Percentiles rank a stretch among this genome's conserved stretches.
phyloP scores from a whole-genome alignment of 2,797 vertebrate genomes.

The Scarus forsteni region DNA sequence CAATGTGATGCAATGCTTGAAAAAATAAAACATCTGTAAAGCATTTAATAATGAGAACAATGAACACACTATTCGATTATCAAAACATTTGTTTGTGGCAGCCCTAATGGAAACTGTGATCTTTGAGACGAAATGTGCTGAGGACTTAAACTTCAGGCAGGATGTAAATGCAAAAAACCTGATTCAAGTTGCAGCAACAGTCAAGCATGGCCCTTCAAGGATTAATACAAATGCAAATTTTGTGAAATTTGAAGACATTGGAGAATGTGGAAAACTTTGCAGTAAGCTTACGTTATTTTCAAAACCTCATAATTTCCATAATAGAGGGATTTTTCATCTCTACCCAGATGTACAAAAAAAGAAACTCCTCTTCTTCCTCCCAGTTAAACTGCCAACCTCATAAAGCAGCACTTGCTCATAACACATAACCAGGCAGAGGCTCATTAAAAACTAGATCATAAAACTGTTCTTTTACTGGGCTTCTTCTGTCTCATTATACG shows the following conservation, averaged over 20 bases:
- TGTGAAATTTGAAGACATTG: too few relatives aligned
- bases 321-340: conserved; percentile 25
- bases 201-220: too few relatives aligned
- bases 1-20: background rate
- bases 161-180: too few relatives aligned
- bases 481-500: conserved; percentile 68
- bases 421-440: conserved; percentile 34
- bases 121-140: too few relatives aligned
- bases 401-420: conserved; percentile 22
- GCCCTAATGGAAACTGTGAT: too few relatives aligned
- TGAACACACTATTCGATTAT: too few relatives aligned
- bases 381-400: conserved; percentile 7
- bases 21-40: background rate
- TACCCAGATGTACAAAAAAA: conserved; percentile 14
- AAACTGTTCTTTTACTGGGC: conserved; percentile 55
- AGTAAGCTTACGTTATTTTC: too few relatives aligned
- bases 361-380: conserved; percentile 16
- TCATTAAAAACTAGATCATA: conserved; percentile 60
- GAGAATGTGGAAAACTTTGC: too few relatives aligned
- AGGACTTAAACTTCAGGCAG: too few relatives aligned
- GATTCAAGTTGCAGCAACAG: too few relatives aligned
- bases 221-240: too few relatives aligned
- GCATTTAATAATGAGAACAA: background rate
- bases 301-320: background rate
- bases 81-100: too few relatives aligned